Evolutionary conservation across 2,113 vertebrate genomes (phyloP).

Genomic region (Martes martes): DNA sequence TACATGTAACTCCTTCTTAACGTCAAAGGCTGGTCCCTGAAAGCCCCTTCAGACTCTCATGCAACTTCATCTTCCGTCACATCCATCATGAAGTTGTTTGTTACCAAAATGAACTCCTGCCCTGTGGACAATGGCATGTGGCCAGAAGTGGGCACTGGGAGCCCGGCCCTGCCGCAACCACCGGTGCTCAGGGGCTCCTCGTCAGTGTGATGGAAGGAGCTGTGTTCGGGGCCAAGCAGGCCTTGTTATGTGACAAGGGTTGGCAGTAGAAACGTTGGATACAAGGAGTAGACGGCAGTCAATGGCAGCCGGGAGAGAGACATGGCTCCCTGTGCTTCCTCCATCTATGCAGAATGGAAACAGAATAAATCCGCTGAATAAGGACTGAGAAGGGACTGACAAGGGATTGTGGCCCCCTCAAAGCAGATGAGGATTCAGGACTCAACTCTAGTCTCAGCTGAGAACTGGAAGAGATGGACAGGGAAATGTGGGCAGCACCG

Average conservation of each 20-base stretch:
- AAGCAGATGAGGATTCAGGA: not conserved
- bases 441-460: not conserved
- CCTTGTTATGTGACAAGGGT: not conserved
- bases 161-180: not conserved
- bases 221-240: not conserved
- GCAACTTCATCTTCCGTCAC: not conserved
- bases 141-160: not conserved
- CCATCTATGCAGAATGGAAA: not conserved
- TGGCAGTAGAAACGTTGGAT: not conserved
- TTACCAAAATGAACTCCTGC: not conserved
- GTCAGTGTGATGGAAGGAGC: not conserved
- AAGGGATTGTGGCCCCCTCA: not conserved
- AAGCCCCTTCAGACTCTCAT: not conserved
- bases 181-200: not conserved
- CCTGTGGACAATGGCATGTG: not conserved
- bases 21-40: not conserved
- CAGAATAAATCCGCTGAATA: not conserved
- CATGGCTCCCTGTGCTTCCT: not conserved
- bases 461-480: not conserved
- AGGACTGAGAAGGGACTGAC: not conserved
- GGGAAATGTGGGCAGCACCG: not conserved
- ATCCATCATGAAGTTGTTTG: not conserved
- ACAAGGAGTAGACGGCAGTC: not conserved
- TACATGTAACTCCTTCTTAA: not conserved
- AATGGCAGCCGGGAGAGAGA: fast-evolving